A percentile compares a stretch with the other conserved stretches of the same genome.
phyloP scores from a whole-genome alignment of 2,113 vertebrate genomes.

The Xenotilapia longispinis region DNA sequence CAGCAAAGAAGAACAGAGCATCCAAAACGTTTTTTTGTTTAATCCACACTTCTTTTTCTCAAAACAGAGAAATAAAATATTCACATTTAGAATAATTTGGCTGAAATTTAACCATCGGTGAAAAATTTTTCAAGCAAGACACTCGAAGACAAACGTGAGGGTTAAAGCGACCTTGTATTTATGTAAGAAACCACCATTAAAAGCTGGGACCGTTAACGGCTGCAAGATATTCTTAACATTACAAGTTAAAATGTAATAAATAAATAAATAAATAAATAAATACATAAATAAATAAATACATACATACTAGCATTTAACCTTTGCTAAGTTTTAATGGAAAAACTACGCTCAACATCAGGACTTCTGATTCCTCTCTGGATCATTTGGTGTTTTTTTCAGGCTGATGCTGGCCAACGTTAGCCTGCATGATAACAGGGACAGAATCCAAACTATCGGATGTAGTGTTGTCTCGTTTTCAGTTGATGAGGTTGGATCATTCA shows the following conservation, averaged over 20 bases:
- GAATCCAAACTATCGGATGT: neutral
- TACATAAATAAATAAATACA: neutral
- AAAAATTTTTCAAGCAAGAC: neutral
- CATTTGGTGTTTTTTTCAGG: neutral
- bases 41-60: neutral
- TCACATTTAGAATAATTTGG: neutral
- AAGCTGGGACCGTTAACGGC: neutral
- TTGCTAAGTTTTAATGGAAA: neutral
- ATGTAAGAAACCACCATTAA: neutral
- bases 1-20: neutral
- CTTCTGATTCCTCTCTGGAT: neutral
- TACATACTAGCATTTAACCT: neutral
- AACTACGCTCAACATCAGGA: neutral
- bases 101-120: rapidly evolving
- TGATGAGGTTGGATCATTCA: neutral
- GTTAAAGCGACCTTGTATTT: neutral
- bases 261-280: neutral
- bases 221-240: neutral
- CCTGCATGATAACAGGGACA: rapidly evolving
- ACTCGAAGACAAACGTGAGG: neutral
- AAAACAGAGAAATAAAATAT: neutral
- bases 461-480: neutral
- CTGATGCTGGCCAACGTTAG: rapidly evolving
- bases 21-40: neutral
- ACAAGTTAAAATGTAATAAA: neutral